These are phyloP conservation scores for Anagyrus pseudococci DNA, from an alignment of 2,888 invertebrate genomes.

Conservation along the genomic window DNA sequence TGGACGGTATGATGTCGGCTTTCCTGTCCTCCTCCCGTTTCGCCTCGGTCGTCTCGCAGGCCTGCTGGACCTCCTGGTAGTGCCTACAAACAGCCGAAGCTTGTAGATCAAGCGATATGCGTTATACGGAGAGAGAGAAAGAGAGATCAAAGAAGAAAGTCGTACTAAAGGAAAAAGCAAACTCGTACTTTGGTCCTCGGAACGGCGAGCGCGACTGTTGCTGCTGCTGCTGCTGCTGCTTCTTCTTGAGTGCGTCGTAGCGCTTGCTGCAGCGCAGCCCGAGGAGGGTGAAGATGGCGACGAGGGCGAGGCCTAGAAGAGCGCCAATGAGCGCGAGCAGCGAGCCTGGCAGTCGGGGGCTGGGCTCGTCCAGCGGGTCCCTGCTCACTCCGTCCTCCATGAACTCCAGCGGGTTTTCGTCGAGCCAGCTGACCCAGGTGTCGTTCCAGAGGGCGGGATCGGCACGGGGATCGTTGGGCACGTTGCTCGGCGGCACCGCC, in stretches of 20 bases:
- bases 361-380: slow-evolving; percentile 9
- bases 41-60: slow-evolving; percentile 16
- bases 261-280: slow-evolving; percentile 38
- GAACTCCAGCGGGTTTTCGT: slow-evolving; percentile 47
- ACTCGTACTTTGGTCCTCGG: background rate
- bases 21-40: slow-evolving; percentile 13
- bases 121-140: background rate
- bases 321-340: slow-evolving; percentile 42
- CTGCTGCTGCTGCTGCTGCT: slow-evolving; percentile 12
- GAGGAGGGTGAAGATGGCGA: slow-evolving; percentile 39
- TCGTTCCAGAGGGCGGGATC: slow-evolving; percentile 66
- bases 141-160: background rate
- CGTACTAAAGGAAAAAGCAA: too few species aligned
- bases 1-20: slow-evolving; percentile 15
- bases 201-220: too few species aligned
- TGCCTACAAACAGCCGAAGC: slow-evolving; percentile 9
- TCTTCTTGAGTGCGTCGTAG: slow-evolving; percentile 34
- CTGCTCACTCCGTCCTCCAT: slow-evolving; percentile 7
- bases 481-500: slow-evolving; percentile 61
- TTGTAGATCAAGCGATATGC: background rate
- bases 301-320: slow-evolving; percentile 40
- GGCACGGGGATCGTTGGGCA: slow-evolving; percentile 61
- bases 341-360: slow-evolving; percentile 37
- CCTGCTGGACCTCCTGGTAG: slow-evolving; percentile 31
- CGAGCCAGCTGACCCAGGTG: slow-evolving; percentile 69